Percentiles rank a stretch among this genome's conserved stretches.
Evolutionary conservation across 2,113 vertebrate genomes (phyloP).

Genomic region (Phalacrocorax carbo): DNA sequence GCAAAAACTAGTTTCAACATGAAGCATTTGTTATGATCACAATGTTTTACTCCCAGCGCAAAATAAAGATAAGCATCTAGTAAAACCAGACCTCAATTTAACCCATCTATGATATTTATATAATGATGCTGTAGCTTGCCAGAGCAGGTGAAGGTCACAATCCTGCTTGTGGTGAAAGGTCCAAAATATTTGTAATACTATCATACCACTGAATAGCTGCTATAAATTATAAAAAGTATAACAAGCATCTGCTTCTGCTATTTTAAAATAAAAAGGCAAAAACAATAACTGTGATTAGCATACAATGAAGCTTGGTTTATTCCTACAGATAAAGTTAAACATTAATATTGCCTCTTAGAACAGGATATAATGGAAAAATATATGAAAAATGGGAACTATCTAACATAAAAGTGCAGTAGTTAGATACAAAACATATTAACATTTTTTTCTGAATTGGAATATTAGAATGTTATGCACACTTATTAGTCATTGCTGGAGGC

Average conservation of each 20-base stretch:
- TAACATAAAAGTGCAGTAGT: not conserved
- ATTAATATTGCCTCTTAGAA: not conserved
- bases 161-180: not conserved
- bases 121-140: not conserved
- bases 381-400: not conserved
- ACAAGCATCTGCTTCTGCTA: not conserved
- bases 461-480: not conserved
- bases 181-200: not conserved
- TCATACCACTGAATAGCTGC: not conserved
- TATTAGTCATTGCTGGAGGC: not conserved
- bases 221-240: not conserved
- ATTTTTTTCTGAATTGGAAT: not conserved
- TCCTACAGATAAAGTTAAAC: not conserved
- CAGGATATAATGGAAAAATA: not conserved
- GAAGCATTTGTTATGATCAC: slow-evolving; percentile 35
- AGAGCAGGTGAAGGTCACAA: slow-evolving; percentile 15
- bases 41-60: not conserved
- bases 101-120: not conserved
- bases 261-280: not conserved
- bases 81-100: slow-evolving; percentile 40
- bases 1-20: slow-evolving; percentile 23
- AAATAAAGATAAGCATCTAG: slow-evolving; percentile 51
- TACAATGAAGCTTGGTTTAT: not conserved
- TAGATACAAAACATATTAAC: not conserved
- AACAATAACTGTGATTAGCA: not conserved